Conservation (phyloP, 2,113 vertebrate genomes). For the Ochotona curzoniae region DNA sequence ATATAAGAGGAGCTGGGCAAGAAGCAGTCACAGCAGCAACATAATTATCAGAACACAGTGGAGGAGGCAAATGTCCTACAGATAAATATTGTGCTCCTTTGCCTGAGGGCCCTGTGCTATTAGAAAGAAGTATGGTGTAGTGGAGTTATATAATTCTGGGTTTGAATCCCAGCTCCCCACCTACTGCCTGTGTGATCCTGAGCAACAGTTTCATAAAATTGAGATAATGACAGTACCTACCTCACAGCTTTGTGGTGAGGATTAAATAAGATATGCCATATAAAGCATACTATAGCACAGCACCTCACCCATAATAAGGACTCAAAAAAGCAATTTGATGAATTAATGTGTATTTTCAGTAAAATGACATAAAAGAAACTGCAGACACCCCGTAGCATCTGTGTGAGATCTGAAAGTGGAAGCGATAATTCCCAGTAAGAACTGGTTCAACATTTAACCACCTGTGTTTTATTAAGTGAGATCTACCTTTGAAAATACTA, state of each 20-base stretch:
- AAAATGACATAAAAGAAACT: constrained; percentile 41
- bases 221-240: constrained; percentile 25
- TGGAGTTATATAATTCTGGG: neutral
- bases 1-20: neutral
- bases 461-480: neutral
- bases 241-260: constrained; percentile 3
- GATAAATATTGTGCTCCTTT: constrained; percentile 28
- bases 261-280: neutral
- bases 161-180: constrained; percentile 31
- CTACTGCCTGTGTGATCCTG: neutral
- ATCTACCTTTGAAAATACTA: constrained; percentile 7
- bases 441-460: neutral
- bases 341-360: constrained; percentile 39
- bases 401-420: constrained; percentile 44
- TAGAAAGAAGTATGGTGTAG: neutral
- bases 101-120: neutral
- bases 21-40: neutral
- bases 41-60: neutral
- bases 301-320: constrained; percentile 4
- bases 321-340: constrained; percentile 7
- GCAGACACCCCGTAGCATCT: constrained; percentile 1
- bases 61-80: neutral
- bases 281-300: neutral
- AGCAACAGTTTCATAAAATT: constrained; percentile 38
- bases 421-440: constrained; percentile 27